These are phyloP conservation scores for Stegana nigrithorax DNA, from an alignment of 2,888 invertebrate genomes.

Conservation along the genomic window DNA sequence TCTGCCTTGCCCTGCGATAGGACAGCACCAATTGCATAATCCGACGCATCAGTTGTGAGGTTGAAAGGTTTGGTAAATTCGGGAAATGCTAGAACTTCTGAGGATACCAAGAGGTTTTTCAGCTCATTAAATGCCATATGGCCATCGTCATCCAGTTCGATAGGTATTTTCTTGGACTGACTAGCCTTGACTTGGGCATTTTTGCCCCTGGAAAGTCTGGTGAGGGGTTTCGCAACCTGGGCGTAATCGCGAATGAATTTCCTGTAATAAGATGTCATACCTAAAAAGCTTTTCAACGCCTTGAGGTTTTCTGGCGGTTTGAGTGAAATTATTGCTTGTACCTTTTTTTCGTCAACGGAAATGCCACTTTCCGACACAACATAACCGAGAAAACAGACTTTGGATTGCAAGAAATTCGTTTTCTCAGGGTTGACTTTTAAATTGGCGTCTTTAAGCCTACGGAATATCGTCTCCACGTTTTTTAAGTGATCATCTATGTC, in stretches of 20 bases:
- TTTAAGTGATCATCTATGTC: slow-evolving; percentile 15
- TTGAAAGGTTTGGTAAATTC: slow-evolving; percentile 32
- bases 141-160: too few species aligned
- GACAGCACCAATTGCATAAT: slow-evolving; percentile 29
- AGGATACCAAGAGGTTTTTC: too few species aligned
- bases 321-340: not conserved
- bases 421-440: slow-evolving; percentile 22
- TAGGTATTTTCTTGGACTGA: too few species aligned
- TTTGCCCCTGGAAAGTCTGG: slow-evolving; percentile 18
- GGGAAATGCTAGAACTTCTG: too few species aligned
- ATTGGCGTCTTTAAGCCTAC: slow-evolving; percentile 12
- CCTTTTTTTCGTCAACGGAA: too few species aligned
- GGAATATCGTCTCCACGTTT: slow-evolving; percentile 16
- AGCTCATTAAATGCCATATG: too few species aligned
- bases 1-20: too few species aligned
- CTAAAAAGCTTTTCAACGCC: too few species aligned
- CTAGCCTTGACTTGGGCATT: too few species aligned
- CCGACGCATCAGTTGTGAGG: slow-evolving; percentile 34
- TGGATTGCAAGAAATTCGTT: too few species aligned
- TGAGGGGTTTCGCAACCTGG: slow-evolving; percentile 20
- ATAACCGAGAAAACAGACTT: slow-evolving; percentile 28
- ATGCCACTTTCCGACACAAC: slow-evolving; percentile 22
- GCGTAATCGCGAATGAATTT: slow-evolving; percentile 22
- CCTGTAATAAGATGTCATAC: not conserved
- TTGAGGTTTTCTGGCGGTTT: not conserved